Percentiles rank a stretch among this genome's conserved stretches.
These are phyloP conservation scores for Neopipo cinnamomea DNA, from an alignment of 2,113 vertebrate genomes.

Conservation along the genomic window DNA sequence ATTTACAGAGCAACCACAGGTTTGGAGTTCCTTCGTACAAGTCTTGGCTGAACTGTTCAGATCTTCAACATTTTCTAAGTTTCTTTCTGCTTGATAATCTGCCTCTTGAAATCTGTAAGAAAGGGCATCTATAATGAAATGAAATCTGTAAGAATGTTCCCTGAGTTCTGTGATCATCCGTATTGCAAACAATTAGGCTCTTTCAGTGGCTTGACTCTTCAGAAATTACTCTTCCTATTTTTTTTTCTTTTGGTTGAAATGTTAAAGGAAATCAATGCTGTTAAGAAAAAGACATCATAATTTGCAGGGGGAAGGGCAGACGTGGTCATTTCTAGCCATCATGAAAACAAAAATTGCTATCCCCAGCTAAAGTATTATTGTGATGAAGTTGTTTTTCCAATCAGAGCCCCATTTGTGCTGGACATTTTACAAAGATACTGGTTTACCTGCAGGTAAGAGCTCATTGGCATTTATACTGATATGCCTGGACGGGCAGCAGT, in stretches of 20 bases:
- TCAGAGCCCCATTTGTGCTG: constrained; percentile 20
- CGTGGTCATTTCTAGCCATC: constrained; percentile 28
- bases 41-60: neutral
- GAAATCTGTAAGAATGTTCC: neutral
- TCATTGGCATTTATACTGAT: constrained; percentile 32
- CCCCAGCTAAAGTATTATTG: constrained; percentile 21
- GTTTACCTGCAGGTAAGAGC: neutral
- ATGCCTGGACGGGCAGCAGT: neutral
- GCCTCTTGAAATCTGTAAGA: neutral
- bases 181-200: constrained; percentile 45
- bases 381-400: constrained; percentile 49
- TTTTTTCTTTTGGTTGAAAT: constrained; percentile 1
- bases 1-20: neutral
- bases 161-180: constrained; percentile 21
- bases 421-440: neutral
- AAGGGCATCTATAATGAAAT: neutral
- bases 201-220: constrained; percentile 6
- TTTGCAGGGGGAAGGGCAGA: constrained; percentile 30
- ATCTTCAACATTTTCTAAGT: neutral
- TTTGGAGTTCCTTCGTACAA: neutral
- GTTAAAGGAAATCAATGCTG: constrained; percentile 64
- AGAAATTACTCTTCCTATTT: constrained; percentile 36
- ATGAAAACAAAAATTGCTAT: constrained; percentile 39
- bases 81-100: neutral
- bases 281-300: constrained; percentile 50